These are phyloP conservation scores for Enoplosus armatus DNA, from an alignment of 2,797 vertebrate genomes.

Conservation along the genomic window DNA sequence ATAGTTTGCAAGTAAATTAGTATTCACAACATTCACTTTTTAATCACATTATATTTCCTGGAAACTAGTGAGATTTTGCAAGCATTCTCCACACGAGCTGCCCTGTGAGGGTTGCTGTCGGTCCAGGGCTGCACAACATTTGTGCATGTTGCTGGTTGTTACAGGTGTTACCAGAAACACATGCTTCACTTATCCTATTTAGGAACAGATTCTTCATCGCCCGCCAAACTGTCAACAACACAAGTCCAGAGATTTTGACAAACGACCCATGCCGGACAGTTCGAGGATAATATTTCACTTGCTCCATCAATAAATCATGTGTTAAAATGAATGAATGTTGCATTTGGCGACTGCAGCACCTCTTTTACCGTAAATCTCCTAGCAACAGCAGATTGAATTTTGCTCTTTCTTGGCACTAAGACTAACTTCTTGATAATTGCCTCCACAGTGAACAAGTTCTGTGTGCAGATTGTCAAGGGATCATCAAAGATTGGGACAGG, in stretches of 20 bases:
- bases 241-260: conserved; percentile 17
- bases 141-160: neutral
- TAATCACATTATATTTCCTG: neutral
- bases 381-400: conserved; percentile 51
- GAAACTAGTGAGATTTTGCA: neutral
- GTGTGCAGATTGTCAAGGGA: conserved; percentile 51
- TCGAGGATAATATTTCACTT: conserved; percentile 28
- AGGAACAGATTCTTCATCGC: conserved; percentile 6
- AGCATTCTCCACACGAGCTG: neutral
- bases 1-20: neutral
- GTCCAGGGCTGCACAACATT: neutral
- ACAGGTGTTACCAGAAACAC: neutral
- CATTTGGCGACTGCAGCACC: neutral
- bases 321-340: conserved; percentile 27
- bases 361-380: conserved; percentile 44
- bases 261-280: conserved; percentile 5
- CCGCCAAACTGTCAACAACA: conserved; percentile 16
- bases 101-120: neutral
- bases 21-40: neutral
- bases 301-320: conserved; percentile 12
- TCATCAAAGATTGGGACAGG: conserved; percentile 35
- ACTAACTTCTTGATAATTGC: conserved; percentile 63
- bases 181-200: neutral
- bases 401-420: conserved; percentile 28
- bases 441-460: conserved; percentile 38